phyloP scores from a whole-genome alignment of 1,140 invertebrate species.

The Nasonia giraulti region DNA sequence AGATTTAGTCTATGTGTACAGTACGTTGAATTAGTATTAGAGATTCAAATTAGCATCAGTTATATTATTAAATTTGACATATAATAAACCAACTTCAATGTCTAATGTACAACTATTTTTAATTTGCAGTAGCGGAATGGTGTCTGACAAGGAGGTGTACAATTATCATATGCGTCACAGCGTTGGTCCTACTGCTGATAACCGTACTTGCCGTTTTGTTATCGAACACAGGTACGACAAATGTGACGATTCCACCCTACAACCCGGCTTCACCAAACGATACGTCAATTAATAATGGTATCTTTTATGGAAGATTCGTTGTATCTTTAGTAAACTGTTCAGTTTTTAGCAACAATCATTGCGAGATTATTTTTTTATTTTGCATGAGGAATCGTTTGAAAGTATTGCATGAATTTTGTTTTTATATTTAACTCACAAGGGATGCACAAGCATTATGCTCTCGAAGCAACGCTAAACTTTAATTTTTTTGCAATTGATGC shows the following conservation, averaged over 20 bases:
- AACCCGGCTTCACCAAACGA: conserved; percentile 32
- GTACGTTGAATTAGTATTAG: not conserved
- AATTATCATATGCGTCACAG: not conserved
- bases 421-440: not conserved
- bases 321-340: not conserved
- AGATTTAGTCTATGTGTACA: not conserved
- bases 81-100: too few relatives aligned
- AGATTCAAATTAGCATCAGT: not conserved
- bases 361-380: not conserved
- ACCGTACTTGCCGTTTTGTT: conserved; percentile 6
- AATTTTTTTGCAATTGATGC: too few relatives aligned
- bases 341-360: not conserved
- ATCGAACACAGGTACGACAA: conserved; percentile 36
- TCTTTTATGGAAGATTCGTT: conserved; percentile 12
- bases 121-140: conserved; percentile 13
- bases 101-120: not conserved
- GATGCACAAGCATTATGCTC: too few relatives aligned
- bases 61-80: not conserved
- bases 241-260: not conserved
- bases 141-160: not conserved
- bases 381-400: not conserved
- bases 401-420: not conserved
- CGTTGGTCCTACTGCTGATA: not conserved
- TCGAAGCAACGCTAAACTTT: too few relatives aligned
- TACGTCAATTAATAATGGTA: conserved; percentile 51